A percentile compares a stretch with the other conserved stretches of the same genome.
These are phyloP conservation scores for Melanogrammus aeglefinus DNA, from an alignment of 2,797 vertebrate species.

Conservation along the genomic window DNA sequence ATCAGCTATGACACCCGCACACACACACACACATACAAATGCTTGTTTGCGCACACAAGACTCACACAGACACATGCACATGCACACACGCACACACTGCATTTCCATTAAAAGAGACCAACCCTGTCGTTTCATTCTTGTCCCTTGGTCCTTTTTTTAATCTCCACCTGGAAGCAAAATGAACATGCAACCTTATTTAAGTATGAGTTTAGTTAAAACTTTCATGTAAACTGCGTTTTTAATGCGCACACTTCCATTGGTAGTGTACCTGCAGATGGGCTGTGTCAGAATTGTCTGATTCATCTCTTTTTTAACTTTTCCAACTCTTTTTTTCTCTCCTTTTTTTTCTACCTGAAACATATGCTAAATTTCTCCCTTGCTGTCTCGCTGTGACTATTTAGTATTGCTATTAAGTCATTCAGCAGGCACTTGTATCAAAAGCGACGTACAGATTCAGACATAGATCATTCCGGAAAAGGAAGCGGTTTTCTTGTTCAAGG, in stretches of 20 bases:
- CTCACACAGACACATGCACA: too few species aligned
- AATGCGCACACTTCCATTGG: neutral
- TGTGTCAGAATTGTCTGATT: conserved; percentile 57
- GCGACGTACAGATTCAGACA: neutral
- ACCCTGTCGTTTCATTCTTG: too few species aligned
- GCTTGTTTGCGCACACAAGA: too few species aligned
- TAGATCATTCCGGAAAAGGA: neutral
- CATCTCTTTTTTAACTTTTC: conserved; percentile 58
- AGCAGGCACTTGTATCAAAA: conserved; percentile 30
- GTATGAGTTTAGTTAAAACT: neutral
- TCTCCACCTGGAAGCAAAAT: too few species aligned
- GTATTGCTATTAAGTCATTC: conserved; percentile 11
- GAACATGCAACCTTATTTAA: too few species aligned
- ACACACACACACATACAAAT: too few species aligned
- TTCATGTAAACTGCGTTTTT: neutral
- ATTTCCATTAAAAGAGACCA: too few species aligned
- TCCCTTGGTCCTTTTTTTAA: too few species aligned
- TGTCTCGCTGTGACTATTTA: neutral
- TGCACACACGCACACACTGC: too few species aligned
- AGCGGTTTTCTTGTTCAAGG: neutral
- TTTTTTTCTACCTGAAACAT: neutral
- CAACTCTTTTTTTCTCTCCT: conserved; percentile 29
- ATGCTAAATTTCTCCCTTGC: conserved; percentile 33
- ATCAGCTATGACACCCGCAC: too few species aligned
- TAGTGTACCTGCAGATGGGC: conserved; percentile 57